These are phyloP conservation scores for Drosophila burlai DNA, from an alignment of 1,140 invertebrate genomes.

Conservation along the genomic window DNA sequence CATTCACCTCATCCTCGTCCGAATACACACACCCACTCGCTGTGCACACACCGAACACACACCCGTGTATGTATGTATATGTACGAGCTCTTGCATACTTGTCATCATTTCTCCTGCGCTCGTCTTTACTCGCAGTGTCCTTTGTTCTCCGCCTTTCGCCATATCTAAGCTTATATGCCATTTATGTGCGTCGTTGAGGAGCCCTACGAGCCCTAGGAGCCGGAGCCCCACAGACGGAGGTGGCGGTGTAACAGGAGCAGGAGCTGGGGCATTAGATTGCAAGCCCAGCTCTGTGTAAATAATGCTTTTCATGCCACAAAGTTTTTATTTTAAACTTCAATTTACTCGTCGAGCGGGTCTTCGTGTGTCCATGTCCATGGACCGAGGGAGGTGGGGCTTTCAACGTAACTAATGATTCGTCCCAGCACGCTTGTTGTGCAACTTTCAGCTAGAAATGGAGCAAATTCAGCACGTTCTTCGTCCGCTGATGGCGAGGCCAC, in stretches of 20 bases:
- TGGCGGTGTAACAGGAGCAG: neutral
- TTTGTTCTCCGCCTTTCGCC: slow-evolving; percentile 69
- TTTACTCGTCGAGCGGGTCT: slow-evolving; percentile 57
- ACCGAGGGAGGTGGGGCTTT: slow-evolving; percentile 1
- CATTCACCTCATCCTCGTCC: slow-evolving; percentile 34
- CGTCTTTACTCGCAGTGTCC: slow-evolving; percentile 67
- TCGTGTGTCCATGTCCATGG: slow-evolving; percentile 8
- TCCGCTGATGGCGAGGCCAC: slow-evolving; percentile 26
- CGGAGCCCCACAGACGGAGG: neutral
- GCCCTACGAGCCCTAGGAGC: neutral
- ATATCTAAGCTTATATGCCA: slow-evolving; percentile 63
- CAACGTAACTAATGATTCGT: slow-evolving; percentile 76
- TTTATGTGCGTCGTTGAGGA: slow-evolving; percentile 56
- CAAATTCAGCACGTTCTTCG: slow-evolving; percentile 77
- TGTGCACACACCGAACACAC: slow-evolving; percentile 21
- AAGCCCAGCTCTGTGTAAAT: slow-evolving; percentile 60
- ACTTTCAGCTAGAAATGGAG: slow-evolving; percentile 70
- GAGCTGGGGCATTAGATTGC: slow-evolving; percentile 9
- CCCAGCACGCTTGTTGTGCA: slow-evolving; percentile 62
- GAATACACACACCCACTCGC: slow-evolving; percentile 8
- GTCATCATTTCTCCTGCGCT: slow-evolving; percentile 71
- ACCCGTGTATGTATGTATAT: neutral
- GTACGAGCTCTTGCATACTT: slow-evolving; percentile 24
- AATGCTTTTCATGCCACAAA: slow-evolving; percentile 72
- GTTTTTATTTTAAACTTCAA: slow-evolving; percentile 81